phyloP scores from a whole-genome alignment of 2,113 vertebrate species.

The Pelecanoides urinatrix region DNA sequence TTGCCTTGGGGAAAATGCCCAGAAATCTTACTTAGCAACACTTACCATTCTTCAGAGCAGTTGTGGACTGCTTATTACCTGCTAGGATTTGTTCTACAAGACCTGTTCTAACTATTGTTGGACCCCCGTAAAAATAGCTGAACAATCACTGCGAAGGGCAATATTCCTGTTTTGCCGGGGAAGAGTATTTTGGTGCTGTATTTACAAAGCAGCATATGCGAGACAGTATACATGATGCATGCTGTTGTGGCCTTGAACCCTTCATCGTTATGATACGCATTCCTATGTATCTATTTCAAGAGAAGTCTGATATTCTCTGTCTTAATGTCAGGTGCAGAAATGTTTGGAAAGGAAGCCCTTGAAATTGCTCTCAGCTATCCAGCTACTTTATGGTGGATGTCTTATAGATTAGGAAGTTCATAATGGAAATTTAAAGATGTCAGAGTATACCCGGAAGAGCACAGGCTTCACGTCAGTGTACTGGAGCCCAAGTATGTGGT shows the following conservation, averaged over 20 bases:
- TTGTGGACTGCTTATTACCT: background rate
- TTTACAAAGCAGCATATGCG: background rate
- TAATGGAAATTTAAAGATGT: background rate
- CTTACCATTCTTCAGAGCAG: background rate
- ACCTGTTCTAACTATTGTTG: background rate
- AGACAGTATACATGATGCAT: rapidly evolving
- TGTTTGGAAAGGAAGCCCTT: background rate
- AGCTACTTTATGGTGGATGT: background rate
- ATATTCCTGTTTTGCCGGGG: background rate
- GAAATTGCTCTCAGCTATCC: background rate
- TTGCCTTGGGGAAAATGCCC: background rate
- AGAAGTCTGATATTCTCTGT: background rate
- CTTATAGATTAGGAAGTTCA: background rate
- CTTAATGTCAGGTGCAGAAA: background rate
- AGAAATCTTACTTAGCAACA: background rate
- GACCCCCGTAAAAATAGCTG: background rate
- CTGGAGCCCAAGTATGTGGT: background rate
- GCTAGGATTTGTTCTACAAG: background rate
- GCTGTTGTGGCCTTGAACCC: background rate
- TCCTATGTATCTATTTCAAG: background rate
- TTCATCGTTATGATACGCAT: background rate
- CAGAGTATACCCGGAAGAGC: background rate
- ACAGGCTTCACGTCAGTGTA: background rate
- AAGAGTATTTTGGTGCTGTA: background rate
- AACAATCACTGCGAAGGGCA: background rate